phyloP scores from a whole-genome alignment of 2,888 invertebrate species.

The Scaptomyza caliginosa region DNA sequence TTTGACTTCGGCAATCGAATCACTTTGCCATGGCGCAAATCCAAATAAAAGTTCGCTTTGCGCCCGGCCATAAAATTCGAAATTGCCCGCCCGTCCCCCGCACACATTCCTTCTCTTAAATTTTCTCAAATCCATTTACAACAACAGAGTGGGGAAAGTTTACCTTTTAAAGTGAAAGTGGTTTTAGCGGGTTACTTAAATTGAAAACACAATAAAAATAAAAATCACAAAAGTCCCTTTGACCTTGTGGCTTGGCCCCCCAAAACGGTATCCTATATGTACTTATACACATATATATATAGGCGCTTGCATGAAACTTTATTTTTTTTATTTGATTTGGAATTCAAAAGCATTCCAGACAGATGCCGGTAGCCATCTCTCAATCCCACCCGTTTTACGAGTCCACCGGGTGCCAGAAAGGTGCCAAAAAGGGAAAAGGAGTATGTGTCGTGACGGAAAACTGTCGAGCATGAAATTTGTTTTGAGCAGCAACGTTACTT shows the following conservation, averaged over 20 bases:
- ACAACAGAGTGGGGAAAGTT: conserved; percentile 29
- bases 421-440: neutral
- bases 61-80: conserved; percentile 44
- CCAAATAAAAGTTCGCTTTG: conserved; percentile 45
- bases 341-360: conserved; percentile 68
- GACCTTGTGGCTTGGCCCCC: conserved; percentile 55
- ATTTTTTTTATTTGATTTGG: conserved; percentile 66
- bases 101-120: neutral
- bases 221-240: conserved; percentile 54
- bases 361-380: conserved; percentile 29
- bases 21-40: conserved; percentile 38
- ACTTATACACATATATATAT: neutral
- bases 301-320: conserved; percentile 49
- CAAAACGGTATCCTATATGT: conserved; percentile 4
- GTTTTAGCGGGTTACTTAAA: conserved; percentile 49
- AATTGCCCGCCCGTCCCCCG: neutral
- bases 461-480: conserved; percentile 61
- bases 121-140: neutral
- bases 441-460: conserved; percentile 29
- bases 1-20: conserved; percentile 69
- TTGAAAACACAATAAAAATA: conserved; percentile 45
- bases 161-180: conserved; percentile 63
- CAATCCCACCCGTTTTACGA: conserved; percentile 12
- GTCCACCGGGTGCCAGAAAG: neutral
- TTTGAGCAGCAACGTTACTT: conserved; percentile 36